These are phyloP conservation scores for Xenopus petersii DNA, from an alignment of 2,797 vertebrate species.

Conservation along the genomic window DNA sequence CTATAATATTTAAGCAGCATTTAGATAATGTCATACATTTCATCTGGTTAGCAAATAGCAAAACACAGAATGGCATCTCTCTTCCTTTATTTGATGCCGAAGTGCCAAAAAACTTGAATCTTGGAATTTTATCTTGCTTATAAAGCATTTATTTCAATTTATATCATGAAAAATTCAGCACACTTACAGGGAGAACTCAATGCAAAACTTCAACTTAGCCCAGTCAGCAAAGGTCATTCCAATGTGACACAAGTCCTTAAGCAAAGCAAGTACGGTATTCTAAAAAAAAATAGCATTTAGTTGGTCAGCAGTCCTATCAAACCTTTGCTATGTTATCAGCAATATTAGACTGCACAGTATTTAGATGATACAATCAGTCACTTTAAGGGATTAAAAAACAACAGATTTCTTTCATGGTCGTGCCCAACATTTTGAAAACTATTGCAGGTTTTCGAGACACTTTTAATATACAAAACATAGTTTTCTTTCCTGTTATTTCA, in stretches of 20 bases:
- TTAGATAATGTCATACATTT: too few relatives aligned
- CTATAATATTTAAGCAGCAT: too few relatives aligned
- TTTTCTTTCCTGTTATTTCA: too few relatives aligned
- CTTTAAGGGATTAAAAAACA: slow-evolving; percentile 12
- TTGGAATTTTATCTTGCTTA: background rate
- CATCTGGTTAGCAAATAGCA: background rate
- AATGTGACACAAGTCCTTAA: slow-evolving; percentile 42
- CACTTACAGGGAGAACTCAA: slow-evolving; percentile 12
- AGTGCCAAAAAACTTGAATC: background rate
- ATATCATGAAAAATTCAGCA: background rate
- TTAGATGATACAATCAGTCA: slow-evolving; percentile 42
- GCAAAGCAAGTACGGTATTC: slow-evolving; percentile 8
- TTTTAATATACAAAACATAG: too few relatives aligned
- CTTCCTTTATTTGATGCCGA: background rate
- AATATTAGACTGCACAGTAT: slow-evolving; percentile 32
- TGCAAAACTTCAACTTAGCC: slow-evolving; percentile 29
- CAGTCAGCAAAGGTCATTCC: slow-evolving; percentile 37
- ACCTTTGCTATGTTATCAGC: slow-evolving; percentile 46
- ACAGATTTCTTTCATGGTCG: background rate
- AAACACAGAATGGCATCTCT: background rate
- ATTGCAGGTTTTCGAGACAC: too few relatives aligned
- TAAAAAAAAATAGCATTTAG: slow-evolving; percentile 22
- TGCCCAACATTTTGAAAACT: too few relatives aligned
- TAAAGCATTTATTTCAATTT: background rate
- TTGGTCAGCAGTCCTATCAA: slow-evolving; percentile 35